Base-by-base conservation (phyloP, 1,140 invertebrate genomes). In the Odontomachus brunneus region DNA sequence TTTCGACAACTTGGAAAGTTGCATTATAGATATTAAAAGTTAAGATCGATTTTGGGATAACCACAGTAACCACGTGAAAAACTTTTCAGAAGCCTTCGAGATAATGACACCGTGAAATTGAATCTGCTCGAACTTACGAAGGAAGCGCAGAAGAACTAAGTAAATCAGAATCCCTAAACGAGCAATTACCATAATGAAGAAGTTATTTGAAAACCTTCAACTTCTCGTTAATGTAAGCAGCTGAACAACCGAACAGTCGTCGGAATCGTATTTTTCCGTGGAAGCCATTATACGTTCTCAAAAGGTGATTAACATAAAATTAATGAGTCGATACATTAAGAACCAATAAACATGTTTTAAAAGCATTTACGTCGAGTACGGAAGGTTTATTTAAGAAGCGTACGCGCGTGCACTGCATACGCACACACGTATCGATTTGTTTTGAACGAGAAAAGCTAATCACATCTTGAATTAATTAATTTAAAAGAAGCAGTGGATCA, bases 111-210 rank as follows among this genome's bases (percentile, higher is more conserved):
- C 75, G 38, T 24, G 7, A 19, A 80, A 71, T 71, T 80, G n/a
- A n/a, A n/a, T n/a, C n/a, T 26, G 49, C 33, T 69, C 51, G 38
- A 80, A 80, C 22, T 71, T 57, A 29, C 33, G 22, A 71, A 69
- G 9, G n/a, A 80, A 80, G 63, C 57, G 53, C 33, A 51, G 53
- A 80, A 71, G n/a, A 22, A 71, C 51, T 71, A 71, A 80, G 51
- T 80, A 80, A 57, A 80, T 80, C 75, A 80, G 65, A 71, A 69
- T 80, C 44, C 65, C n/a, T 80, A 80, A 80, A 80, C 55, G 65
- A 80, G 51, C 51, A 80, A 71, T 80, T 80, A 80, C 65, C 65
- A 80, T 80, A 80, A 80, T 71, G 65, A 80, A 71, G 75, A 80
- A 80, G 22, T 80, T 57, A 78, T 69, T 69, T 59, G 63, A 71